A percentile compares a stretch with the other conserved stretches of the same genome.
These are phyloP conservation scores for Reticulitermes lucifugus DNA, from an alignment of 2,888 invertebrate species.

Conservation along the genomic window DNA sequence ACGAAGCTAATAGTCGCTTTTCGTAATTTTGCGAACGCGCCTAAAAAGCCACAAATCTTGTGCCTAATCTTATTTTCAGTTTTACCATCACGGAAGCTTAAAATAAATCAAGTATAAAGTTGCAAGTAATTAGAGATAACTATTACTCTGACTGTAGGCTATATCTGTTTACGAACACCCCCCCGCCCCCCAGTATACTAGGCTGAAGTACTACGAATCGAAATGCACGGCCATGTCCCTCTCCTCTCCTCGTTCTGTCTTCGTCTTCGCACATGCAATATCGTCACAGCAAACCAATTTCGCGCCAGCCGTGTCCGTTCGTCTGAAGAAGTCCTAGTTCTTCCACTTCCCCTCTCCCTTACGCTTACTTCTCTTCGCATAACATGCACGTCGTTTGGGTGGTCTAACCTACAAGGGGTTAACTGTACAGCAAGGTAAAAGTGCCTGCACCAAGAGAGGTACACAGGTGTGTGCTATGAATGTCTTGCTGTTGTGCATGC, in stretches of 20 bases:
- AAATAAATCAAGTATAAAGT: too few species aligned
- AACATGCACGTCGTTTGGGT: conserved; percentile 34
- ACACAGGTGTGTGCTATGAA: conserved; percentile 40
- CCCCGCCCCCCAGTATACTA: too few species aligned
- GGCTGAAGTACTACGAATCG: too few species aligned
- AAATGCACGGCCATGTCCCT: not conserved
- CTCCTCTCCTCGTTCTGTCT: not conserved
- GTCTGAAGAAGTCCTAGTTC: conserved; percentile 18
- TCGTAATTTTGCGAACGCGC: too few species aligned
- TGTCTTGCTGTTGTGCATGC: conserved; percentile 3
- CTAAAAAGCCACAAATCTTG: too few species aligned
- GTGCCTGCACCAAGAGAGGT: conserved; percentile 11
- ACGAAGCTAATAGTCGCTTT: too few species aligned
- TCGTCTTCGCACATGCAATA: not conserved
- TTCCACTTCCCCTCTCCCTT: not conserved
- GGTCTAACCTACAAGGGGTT: conserved; percentile 32
- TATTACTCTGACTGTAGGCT: too few species aligned
- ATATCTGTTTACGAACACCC: too few species aligned
- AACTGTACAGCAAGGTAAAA: conserved; percentile 24
- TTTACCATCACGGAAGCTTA: too few species aligned
- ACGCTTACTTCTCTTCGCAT: not conserved
- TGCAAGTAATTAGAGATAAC: too few species aligned
- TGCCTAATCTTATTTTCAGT: too few species aligned
- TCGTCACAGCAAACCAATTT: conserved; percentile 32
- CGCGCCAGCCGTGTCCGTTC: conserved; percentile 37